Evolutionary conservation across 2,888 invertebrate species (phyloP).

Genomic region (Lasioglossum lativentre): DNA sequence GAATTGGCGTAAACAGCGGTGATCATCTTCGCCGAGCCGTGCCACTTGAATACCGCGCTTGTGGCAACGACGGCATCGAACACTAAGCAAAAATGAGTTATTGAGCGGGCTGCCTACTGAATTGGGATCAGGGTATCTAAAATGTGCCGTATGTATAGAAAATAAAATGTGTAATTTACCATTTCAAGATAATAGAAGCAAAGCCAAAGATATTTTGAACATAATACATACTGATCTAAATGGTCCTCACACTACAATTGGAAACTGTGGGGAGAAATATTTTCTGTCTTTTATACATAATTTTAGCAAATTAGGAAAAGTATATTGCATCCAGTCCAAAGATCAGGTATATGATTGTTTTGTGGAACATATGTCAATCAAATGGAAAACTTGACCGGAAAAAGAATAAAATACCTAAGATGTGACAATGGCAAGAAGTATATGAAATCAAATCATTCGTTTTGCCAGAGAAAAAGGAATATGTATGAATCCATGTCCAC

Average conservation of each 20-base stretch:
- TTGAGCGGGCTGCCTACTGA: too few relatives aligned
- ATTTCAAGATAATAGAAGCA: conserved; percentile 57
- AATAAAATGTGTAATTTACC: conserved; percentile 52
- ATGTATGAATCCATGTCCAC: not conserved
- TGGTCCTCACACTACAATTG: conserved; percentile 11
- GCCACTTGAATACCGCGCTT: too few relatives aligned
- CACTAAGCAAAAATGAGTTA: too few relatives aligned
- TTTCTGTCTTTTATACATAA: conserved; percentile 37
- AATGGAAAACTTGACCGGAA: not conserved
- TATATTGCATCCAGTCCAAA: not conserved
- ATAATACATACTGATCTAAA: conserved; percentile 26
- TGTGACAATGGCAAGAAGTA: conserved; percentile 17
- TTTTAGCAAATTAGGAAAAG: conserved; percentile 11
- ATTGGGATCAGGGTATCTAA: conserved; percentile 41
- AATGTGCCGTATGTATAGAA: conserved; percentile 62
- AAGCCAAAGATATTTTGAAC: conserved; percentile 36
- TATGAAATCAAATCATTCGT: not conserved
- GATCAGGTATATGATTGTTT: not conserved
- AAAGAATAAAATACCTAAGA: not conserved
- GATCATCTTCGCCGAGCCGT: too few relatives aligned
- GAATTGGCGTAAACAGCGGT: too few relatives aligned
- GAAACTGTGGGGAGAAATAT: conserved; percentile 17
- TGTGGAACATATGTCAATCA: not conserved
- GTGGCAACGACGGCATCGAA: too few relatives aligned
- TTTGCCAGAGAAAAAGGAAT: conserved; percentile 9